These are phyloP conservation scores for Saguinus imperator DNA, from an alignment of 2,113 vertebrate species.

Conservation along the genomic window DNA sequence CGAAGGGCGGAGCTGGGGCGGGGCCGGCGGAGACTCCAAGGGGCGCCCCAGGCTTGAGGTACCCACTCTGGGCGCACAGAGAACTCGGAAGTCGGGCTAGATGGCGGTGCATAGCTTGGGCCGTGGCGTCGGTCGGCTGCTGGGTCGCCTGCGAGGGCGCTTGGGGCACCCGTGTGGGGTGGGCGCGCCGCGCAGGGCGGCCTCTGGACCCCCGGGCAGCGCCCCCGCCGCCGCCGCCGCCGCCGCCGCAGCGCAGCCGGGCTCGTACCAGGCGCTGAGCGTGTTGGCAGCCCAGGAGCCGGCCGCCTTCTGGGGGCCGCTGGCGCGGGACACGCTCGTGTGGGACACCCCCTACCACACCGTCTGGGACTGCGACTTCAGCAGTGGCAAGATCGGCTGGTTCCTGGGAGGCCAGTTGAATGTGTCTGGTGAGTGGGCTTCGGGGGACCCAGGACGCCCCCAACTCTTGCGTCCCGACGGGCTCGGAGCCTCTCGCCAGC, in stretches of 20 bases:
- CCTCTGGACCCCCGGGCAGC: background rate
- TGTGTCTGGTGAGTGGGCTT: conserved; percentile 89
- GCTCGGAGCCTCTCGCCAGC: background rate
- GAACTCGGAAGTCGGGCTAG: background rate
- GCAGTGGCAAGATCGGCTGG: conserved; percentile 86
- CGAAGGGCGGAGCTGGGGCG: conserved; percentile 50
- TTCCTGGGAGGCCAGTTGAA: conserved; percentile 92
- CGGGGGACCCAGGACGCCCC: background rate
- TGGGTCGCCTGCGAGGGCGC: background rate
- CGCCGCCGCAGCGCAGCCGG: conserved; percentile 19
- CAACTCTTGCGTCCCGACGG: background rate
- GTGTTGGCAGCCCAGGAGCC: conserved; percentile 86
- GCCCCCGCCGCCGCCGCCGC: background rate
- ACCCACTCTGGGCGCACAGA: too few relatives aligned
- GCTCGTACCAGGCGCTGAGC: conserved; percentile 80
- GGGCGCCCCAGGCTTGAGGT: rapidly evolving
- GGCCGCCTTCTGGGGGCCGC: conserved; percentile 89
- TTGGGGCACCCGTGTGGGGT: background rate
- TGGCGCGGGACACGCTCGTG: conserved; percentile 84
- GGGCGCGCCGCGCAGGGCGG: background rate
- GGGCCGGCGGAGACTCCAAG: background rate
- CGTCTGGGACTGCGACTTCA: conserved; percentile 85
- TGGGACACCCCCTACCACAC: conserved; percentile 88
- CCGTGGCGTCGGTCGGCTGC: background rate
- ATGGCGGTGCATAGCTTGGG: conserved; percentile 59